Evolutionary conservation across 2,113 vertebrate genomes (phyloP).

Genomic region (Typhlomys cinereus): DNA sequence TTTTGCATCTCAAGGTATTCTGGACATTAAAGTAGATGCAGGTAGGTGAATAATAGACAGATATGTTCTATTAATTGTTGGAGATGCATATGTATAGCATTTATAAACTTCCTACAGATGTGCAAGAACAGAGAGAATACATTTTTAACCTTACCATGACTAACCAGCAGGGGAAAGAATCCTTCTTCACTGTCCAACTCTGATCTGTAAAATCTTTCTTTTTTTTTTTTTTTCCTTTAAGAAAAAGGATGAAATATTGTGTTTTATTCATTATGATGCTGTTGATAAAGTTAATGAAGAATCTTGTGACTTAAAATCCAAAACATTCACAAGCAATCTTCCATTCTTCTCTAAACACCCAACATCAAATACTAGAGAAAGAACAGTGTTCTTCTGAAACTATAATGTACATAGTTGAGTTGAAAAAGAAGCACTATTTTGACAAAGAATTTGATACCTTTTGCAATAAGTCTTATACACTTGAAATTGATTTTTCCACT

Average conservation of each 20-base stretch:
- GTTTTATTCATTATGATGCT: constrained; percentile 70
- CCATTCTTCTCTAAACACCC: constrained; percentile 33
- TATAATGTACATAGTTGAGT: constrained; percentile 12
- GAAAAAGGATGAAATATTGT: constrained; percentile 78
- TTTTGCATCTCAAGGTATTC: constrained; percentile 12
- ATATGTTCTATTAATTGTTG: no score
- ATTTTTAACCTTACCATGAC: background rate
- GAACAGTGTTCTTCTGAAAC: background rate
- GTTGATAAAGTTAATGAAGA: constrained; percentile 80
- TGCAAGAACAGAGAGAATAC: background rate
- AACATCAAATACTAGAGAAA: constrained; percentile 41
- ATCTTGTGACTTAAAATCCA: constrained; percentile 67
- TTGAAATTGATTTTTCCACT: constrained; percentile 26
- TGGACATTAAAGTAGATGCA: background rate
- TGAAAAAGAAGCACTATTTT: background rate
- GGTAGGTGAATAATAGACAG: background rate
- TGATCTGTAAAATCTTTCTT: constrained; percentile 76
- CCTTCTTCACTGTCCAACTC: constrained; percentile 61
- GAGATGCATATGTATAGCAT: no score
- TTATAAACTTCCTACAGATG: background rate
- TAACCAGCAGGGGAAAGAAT: constrained; percentile 56
- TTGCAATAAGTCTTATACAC: background rate
- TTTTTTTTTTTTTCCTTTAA: constrained; percentile 77
- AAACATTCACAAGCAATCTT: constrained; percentile 17
- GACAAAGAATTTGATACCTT: background rate